phyloP scores from a whole-genome alignment of 2,797 vertebrate genomes.

The Carduelis carduelis region DNA sequence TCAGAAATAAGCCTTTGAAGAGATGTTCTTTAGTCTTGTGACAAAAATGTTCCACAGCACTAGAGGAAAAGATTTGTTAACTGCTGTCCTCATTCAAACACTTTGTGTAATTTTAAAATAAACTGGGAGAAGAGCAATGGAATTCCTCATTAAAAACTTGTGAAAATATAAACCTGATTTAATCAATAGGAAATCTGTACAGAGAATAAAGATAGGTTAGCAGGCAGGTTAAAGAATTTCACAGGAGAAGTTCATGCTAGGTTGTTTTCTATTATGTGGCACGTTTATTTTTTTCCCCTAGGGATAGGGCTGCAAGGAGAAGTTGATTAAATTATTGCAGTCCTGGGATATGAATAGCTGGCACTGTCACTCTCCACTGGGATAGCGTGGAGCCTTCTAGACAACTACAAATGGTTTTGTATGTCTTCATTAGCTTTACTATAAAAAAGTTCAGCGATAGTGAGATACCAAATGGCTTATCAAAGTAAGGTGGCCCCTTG shows the following conservation, averaged over 20 bases:
- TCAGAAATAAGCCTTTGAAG: conserved; percentile 16
- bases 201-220: background rate
- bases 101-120: conserved; percentile 7
- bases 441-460: background rate
- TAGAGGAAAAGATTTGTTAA: conserved; percentile 29
- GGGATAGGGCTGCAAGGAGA: background rate
- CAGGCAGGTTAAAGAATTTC: background rate
- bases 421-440: background rate
- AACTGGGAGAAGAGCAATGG: background rate
- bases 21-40: background rate
- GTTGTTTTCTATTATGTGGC: background rate
- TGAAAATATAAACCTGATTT: background rate
- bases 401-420: background rate
- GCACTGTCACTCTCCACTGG: background rate
- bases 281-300: rapidly evolving
- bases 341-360: background rate
- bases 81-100: background rate
- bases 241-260: background rate
- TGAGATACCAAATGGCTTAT: background rate
- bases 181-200: background rate
- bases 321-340: background rate
- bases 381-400: background rate
- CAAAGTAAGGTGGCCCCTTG: background rate
- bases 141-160: background rate
- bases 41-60: background rate